Conservation (phyloP, 37 sponge, comb jelly and placozoan genomes). For the Lycopodina hypogea region DNA sequence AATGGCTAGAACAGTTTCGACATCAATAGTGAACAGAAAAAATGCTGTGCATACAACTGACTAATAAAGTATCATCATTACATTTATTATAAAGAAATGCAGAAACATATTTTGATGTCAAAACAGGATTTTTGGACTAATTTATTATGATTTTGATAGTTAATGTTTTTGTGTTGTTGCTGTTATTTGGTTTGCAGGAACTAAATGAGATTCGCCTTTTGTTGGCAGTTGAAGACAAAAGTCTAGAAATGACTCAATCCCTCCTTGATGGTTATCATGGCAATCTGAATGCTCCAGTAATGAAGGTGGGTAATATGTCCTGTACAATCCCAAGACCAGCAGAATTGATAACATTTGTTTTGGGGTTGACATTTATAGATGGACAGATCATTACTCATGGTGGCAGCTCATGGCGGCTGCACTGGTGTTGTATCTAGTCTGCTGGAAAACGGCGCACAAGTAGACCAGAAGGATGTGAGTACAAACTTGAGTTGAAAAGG, state of each 20-base stretch:
- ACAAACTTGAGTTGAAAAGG: not conserved
- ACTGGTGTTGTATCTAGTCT: not conserved
- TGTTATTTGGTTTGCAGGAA: not conserved
- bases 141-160: too few species aligned
- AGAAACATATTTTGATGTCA: too few species aligned
- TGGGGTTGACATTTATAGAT: not conserved
- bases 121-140: too few species aligned
- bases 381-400: not conserved
- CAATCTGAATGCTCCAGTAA: not conserved
- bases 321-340: too few species aligned
- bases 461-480: conserved; percentile 3
- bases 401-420: not conserved
- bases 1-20: too few species aligned
- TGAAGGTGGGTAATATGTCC: not conserved
- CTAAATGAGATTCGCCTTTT: not conserved
- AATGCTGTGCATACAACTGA: too few species aligned
- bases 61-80: too few species aligned
- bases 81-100: too few species aligned
- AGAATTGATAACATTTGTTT: too few species aligned
- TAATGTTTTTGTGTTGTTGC: too few species aligned
- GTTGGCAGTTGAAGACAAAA: conserved; percentile 9
- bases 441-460: not conserved
- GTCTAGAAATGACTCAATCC: not conserved
- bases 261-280: not conserved
- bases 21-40: too few species aligned